These are phyloP conservation scores for Maccullochella peelii DNA, from an alignment of 2,113 vertebrate species.

Conservation along the genomic window DNA sequence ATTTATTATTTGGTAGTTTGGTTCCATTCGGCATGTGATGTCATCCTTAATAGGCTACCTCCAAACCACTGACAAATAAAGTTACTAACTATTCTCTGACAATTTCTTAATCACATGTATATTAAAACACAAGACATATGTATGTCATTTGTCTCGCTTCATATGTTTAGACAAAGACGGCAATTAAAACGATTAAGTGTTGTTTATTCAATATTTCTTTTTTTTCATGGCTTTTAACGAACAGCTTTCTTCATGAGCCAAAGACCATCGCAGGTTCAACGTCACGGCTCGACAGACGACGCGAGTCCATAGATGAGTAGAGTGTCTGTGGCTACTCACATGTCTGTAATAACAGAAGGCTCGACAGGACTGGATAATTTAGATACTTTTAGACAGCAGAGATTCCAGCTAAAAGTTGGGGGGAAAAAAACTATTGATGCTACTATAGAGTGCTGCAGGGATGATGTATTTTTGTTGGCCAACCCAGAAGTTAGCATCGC, in stretches of 20 bases:
- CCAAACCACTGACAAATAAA: too few species aligned
- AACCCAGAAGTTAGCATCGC: too few species aligned
- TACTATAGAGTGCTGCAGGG: too few species aligned
- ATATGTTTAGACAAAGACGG: not conserved
- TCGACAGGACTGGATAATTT: not conserved
- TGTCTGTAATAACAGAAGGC: not conserved
- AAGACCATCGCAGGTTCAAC: too few species aligned
- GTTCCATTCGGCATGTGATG: not conserved
- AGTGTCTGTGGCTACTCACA: not conserved
- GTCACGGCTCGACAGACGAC: too few species aligned
- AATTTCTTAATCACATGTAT: too few species aligned
- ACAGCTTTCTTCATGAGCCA: too few species aligned
- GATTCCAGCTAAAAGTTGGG: not conserved
- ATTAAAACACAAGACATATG: too few species aligned
- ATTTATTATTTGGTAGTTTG: not conserved
- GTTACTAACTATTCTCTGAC: too few species aligned
- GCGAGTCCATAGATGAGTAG: not conserved
- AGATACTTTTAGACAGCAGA: not conserved
- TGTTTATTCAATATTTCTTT: not conserved
- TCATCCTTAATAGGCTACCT: too few species aligned
- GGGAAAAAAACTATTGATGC: not conserved
- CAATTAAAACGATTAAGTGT: not conserved
- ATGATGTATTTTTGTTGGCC: too few species aligned
- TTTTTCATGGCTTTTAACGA: not conserved
- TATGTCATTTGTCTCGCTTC: not conserved